Evolutionary conservation across 2,888 invertebrate species (phyloP).

Genomic region (Emmelina monodactyla): DNA sequence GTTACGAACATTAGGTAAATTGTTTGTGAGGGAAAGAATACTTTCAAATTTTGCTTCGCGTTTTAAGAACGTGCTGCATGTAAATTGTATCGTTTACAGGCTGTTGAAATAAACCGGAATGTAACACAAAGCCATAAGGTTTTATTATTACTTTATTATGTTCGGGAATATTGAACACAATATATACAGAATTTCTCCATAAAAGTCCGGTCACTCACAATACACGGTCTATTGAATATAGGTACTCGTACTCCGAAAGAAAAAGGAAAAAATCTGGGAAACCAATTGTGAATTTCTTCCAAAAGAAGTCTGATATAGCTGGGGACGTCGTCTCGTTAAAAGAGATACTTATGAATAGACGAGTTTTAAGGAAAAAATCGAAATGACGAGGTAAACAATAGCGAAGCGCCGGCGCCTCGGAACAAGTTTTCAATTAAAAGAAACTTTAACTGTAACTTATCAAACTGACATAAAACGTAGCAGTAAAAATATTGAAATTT

Average conservation of each 20-base stretch:
- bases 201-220: conserved; percentile 21
- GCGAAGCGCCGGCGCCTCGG: conserved; percentile 21
- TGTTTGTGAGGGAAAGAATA: conserved; percentile 20
- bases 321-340: conserved; percentile 32
- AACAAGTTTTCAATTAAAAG: conserved; percentile 36
- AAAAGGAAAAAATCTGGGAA: conserved; percentile 24
- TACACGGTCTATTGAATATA: conserved; percentile 21
- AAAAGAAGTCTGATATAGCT: conserved; percentile 31
- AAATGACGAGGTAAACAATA: conserved; percentile 34
- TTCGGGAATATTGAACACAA: conserved; percentile 7
- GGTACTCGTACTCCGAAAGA: conserved; percentile 19
- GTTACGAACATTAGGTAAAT: conserved; percentile 34
- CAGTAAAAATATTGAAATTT: conserved; percentile 5
- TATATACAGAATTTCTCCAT: conserved; percentile 17
- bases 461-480: conserved; percentile 5
- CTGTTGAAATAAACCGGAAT: background rate
- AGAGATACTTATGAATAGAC: conserved; percentile 33
- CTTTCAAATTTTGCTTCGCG: background rate
- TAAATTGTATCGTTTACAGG: too few relatives aligned
- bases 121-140: too few relatives aligned
- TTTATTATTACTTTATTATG: too few relatives aligned
- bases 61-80: background rate
- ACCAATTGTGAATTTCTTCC: conserved; percentile 32
- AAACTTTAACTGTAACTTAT: conserved; percentile 17
- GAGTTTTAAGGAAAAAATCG: conserved; percentile 27